Evolutionary conservation across 2,888 invertebrate genomes (phyloP).

Genomic region (Xylota sylvarum): DNA sequence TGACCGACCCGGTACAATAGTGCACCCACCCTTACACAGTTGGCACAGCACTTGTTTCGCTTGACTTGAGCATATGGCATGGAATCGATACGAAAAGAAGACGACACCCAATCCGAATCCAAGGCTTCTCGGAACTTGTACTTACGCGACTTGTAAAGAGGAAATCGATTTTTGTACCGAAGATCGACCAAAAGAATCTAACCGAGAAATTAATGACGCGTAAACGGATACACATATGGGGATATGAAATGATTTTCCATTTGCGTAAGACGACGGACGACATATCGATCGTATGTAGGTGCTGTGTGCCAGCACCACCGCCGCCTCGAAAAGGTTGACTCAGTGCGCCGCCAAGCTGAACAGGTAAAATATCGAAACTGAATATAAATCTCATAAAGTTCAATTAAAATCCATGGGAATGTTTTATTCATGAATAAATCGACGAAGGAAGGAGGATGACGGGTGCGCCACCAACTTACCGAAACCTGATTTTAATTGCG

Average conservation of each 20-base stretch:
- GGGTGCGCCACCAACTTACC: conserved; percentile 77
- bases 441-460: conserved; percentile 57
- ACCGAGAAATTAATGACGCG: conserved; percentile 71
- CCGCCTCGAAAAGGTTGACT: conserved; percentile 53
- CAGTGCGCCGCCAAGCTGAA: conserved; percentile 75
- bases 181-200: conserved; percentile 47
- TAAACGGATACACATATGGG: conserved; percentile 63
- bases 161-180: conserved; percentile 64
- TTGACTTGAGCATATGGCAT: conserved; percentile 74
- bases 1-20: conserved; percentile 69
- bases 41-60: conserved; percentile 69
- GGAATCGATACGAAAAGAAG: conserved; percentile 46
- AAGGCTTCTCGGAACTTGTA: conserved; percentile 38
- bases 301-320: conserved; percentile 49
- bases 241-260: conserved; percentile 63
- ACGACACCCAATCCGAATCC: conserved; percentile 25
- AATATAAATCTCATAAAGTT: conserved; percentile 75
- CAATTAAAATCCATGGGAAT: conserved; percentile 77
- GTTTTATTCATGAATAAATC: conserved; percentile 70
- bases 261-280: conserved; percentile 60
- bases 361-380: conserved; percentile 66
- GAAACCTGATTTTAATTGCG: conserved; percentile 77
- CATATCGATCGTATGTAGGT: conserved; percentile 44
- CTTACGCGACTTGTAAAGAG: conserved; percentile 19
- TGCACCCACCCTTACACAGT: conserved; percentile 61